A percentile compares a stretch with the other conserved stretches of the same genome.
These are phyloP conservation scores for human DNA, from an alignment of 2,113 vertebrate genomes.

Conservation along the genomic window DNA sequence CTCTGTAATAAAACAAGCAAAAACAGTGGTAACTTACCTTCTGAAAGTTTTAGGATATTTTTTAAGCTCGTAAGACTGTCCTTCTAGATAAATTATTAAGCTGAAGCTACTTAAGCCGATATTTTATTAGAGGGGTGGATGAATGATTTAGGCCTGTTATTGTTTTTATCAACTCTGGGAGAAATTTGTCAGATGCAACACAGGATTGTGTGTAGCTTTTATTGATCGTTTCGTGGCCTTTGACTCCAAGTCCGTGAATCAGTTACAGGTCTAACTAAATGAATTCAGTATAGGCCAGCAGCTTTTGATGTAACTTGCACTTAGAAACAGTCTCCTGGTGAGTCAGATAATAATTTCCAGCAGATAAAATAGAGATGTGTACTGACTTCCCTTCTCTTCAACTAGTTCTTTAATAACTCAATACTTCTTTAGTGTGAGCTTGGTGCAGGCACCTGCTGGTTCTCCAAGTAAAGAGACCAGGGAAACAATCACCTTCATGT, in stretches of 20 bases:
- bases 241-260: neutral
- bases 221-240: neutral
- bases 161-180: neutral
- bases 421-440: neutral
- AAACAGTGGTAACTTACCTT: neutral
- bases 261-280: neutral
- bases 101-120: neutral
- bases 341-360: constrained; percentile 21
- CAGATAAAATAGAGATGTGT: neutral
- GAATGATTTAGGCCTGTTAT: neutral
- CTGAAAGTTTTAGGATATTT: neutral
- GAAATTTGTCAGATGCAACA: neutral
- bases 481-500: neutral
- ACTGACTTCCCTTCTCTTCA: neutral
- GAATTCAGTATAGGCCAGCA: neutral
- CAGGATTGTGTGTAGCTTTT: neutral
- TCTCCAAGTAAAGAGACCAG: neutral
- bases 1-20: neutral
- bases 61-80: neutral
- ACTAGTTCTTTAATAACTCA: constrained; percentile 10
- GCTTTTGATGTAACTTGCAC: neutral
- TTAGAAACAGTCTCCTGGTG: constrained; percentile 17
- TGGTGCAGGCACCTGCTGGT: neutral
- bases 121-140: neutral
- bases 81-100: neutral